Evolutionary conservation across 2,113 vertebrate species (phyloP).

Genomic region (Dasyprocta punctata): DNA sequence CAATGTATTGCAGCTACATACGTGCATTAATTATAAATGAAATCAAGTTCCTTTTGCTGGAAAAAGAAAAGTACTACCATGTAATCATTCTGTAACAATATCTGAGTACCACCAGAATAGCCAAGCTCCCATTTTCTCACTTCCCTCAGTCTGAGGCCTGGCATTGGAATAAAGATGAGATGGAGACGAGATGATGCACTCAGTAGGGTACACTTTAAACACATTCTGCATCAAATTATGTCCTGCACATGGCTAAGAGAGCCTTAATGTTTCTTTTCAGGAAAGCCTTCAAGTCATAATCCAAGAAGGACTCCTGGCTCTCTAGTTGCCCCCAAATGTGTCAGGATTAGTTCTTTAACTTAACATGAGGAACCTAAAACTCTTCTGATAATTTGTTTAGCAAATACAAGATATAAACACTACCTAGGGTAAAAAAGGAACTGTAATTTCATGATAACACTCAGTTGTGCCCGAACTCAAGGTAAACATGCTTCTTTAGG

Average conservation of each 20-base stretch:
- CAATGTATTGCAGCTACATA: not conserved
- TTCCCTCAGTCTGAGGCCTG: constrained; percentile 58
- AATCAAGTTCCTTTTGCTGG: constrained; percentile 31
- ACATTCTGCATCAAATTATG: not conserved
- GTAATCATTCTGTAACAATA: constrained; percentile 35
- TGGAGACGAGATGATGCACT: constrained; percentile 40
- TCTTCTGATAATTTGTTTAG: not conserved
- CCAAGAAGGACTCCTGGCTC: not conserved
- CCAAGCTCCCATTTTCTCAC: constrained; percentile 67
- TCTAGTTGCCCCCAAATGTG: not conserved
- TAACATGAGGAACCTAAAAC: not conserved
- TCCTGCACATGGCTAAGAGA: not conserved
- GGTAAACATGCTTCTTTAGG: not conserved
- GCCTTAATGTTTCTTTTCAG: constrained; percentile 27
- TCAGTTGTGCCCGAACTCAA: not conserved
- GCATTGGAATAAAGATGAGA: constrained; percentile 58
- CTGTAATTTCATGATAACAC: constrained; percentile 13
- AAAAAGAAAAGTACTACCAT: constrained; percentile 3
- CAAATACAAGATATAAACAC: constrained; percentile 1
- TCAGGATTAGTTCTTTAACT: not conserved
- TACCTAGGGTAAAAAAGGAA: not conserved
- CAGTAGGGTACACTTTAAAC: not conserved
- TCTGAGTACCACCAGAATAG: constrained; percentile 46
- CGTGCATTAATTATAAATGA: constrained; percentile 44
- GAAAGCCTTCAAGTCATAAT: not conserved